phyloP scores from a whole-genome alignment of 2,797 vertebrate species.

The Halcyon smyrnensis region DNA sequence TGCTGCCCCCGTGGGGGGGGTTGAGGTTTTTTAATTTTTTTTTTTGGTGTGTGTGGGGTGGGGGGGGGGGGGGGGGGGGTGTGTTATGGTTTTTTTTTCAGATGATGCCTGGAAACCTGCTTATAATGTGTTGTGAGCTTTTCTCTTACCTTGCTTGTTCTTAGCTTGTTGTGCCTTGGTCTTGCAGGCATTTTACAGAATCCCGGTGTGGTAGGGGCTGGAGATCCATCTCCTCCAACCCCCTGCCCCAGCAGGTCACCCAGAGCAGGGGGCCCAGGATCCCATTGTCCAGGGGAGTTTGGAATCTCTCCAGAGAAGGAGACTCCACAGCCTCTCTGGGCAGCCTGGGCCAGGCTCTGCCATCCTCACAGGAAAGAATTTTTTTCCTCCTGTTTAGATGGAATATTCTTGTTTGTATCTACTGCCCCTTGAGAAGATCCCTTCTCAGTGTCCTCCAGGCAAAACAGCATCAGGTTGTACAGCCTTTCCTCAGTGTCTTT shows the following conservation, averaged over 20 bases:
- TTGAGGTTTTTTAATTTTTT: no score
- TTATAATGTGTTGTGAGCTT: neutral
- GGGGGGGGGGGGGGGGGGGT: neutral
- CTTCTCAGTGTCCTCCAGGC: neutral
- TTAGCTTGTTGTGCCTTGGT: neutral
- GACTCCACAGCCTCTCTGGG: neutral
- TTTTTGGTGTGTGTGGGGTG: no score
- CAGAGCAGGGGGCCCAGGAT: neutral
- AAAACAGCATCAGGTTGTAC: neutral
- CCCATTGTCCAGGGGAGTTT: neutral
- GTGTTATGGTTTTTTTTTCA: neutral
- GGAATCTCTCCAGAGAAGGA: neutral
- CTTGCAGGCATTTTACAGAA: fast-evolving
- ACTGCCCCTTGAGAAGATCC: neutral
- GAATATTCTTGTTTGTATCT: neutral
- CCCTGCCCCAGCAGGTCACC: neutral
- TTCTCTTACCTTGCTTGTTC: neutral
- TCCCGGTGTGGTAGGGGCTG: neutral
- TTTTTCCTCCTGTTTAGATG: neutral
- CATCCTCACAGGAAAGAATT: neutral
- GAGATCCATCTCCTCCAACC: neutral
- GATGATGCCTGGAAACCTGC: neutral
- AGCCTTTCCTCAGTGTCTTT: neutral
- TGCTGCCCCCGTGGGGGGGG: no score
- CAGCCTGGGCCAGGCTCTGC: neutral